Evolutionary conservation across 1,140 invertebrate species (phyloP).

Genomic region (Araneus ventricosus): DNA sequence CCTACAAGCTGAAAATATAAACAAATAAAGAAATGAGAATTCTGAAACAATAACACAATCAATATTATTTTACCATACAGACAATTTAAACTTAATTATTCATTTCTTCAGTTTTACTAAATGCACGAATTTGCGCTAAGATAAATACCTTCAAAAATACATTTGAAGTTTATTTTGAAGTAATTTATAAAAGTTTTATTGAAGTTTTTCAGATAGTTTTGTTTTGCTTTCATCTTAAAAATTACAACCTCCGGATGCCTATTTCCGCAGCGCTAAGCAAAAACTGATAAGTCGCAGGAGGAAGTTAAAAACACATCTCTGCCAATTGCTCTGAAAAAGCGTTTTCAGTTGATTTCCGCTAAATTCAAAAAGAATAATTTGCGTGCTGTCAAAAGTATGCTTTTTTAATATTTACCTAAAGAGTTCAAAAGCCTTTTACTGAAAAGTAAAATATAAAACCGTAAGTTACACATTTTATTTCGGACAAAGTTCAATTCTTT

Average conservation of each 20-base stretch:
- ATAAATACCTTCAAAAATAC: not conserved
- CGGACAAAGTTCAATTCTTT: too few relatives aligned
- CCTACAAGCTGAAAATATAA: not conserved
- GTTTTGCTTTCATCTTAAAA: not conserved
- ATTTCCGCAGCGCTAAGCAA: not conserved
- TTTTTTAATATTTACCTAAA: not conserved
- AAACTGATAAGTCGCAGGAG: constrained; percentile 6
- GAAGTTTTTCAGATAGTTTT: not conserved
- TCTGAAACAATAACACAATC: not conserved
- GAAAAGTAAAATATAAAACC: not conserved
- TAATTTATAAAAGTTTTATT: not conserved
- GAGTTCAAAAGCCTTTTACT: not conserved
- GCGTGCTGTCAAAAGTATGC: not conserved
- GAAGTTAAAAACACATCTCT: not conserved
- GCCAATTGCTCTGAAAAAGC: not conserved
- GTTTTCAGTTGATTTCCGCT: not conserved
- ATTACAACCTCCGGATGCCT: not conserved
- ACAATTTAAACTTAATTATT: not conserved
- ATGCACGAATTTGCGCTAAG: not conserved
- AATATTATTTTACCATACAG: not conserved
- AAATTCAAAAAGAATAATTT: not conserved
- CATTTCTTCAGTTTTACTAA: not conserved
- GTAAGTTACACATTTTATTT: too few relatives aligned
- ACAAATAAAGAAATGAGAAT: not conserved
- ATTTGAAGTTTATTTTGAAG: not conserved